Conservation (phyloP, 2,113 vertebrate species). For the Podilymbus podiceps region DNA sequence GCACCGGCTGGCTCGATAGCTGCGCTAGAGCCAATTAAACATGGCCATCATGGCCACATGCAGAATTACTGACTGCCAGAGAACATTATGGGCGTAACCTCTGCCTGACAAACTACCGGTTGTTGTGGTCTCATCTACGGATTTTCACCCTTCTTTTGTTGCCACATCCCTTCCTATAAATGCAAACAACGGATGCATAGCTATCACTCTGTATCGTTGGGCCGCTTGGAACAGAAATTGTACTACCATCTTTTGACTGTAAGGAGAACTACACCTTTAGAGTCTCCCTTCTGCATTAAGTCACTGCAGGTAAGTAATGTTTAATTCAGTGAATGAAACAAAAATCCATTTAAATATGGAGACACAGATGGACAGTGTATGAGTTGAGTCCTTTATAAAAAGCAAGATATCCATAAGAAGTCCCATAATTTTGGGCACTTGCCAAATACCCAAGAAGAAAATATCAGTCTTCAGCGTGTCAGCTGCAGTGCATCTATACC, state of each 20-base stretch:
- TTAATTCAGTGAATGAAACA: not conserved
- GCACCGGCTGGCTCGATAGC: not conserved
- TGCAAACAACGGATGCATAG: not conserved
- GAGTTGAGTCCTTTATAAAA: not conserved
- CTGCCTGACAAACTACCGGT: not conserved
- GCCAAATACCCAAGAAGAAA: not conserved
- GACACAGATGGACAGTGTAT: not conserved
- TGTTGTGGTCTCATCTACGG: not conserved
- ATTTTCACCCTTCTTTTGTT: not conserved
- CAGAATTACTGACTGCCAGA: not conserved
- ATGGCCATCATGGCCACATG: not conserved
- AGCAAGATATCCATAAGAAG: not conserved
- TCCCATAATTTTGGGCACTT: not conserved
- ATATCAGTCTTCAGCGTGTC: not conserved
- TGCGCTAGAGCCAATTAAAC: not conserved
- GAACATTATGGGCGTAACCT: not conserved
- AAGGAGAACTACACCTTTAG: conserved; percentile 40
- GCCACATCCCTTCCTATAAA: not conserved
- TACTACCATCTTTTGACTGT: conserved; percentile 52
- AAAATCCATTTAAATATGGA: not conserved
- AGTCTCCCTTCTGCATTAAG: not conserved
- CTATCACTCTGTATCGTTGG: not conserved
- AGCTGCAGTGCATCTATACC: not conserved
- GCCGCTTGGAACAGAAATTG: not conserved
- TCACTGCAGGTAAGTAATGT: not conserved